phyloP scores from a whole-genome alignment of 2,797 vertebrate species.

The Sitta carolinensis region DNA sequence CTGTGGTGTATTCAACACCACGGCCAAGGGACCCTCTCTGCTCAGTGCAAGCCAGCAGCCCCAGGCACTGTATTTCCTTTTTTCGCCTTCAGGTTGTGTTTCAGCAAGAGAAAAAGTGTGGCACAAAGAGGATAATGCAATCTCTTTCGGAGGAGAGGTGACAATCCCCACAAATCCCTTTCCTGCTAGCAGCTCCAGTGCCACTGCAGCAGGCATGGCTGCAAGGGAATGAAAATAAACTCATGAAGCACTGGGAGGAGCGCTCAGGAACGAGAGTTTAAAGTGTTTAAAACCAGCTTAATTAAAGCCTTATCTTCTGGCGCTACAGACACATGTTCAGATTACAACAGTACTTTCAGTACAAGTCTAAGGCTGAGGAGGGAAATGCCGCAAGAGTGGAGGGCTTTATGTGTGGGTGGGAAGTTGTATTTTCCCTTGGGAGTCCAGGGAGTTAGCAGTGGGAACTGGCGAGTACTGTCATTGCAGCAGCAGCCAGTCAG shows the following conservation, averaged over 20 bases:
- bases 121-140: not conserved
- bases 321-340: not conserved
- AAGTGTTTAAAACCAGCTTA: not conserved
- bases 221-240: not conserved
- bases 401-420: not conserved
- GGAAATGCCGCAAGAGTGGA: not conserved
- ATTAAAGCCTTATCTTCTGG: not conserved
- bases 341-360: not conserved
- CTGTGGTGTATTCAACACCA: not conserved
- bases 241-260: not conserved
- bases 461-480: not conserved
- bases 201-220: not conserved
- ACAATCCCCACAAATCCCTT: rapidly evolving
- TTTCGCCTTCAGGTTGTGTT: not conserved
- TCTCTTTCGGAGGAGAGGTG: not conserved
- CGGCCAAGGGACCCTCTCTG: not conserved
- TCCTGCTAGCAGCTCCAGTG: not conserved
- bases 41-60: not conserved
- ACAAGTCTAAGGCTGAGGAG: not conserved
- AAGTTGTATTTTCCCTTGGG: not conserved
- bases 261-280: not conserved
- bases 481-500: not conserved
- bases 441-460: not conserved
- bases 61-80: not conserved
- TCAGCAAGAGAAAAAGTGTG: not conserved